Percentiles rank a stretch among this genome's conserved stretches.
These are phyloP conservation scores for Cosmia pyralina DNA, from an alignment of 2,888 invertebrate species.

Conservation along the genomic window DNA sequence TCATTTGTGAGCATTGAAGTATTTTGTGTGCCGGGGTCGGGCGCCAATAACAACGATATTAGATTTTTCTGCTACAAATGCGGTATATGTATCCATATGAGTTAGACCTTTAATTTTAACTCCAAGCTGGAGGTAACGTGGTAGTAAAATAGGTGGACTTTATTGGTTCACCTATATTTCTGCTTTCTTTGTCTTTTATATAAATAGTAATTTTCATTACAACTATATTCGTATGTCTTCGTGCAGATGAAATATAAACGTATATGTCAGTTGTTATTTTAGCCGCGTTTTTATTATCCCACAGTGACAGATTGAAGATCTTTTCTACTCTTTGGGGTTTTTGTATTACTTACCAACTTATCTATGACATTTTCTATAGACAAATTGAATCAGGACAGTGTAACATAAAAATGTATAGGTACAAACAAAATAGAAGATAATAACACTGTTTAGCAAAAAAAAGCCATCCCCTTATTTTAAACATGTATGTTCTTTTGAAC, in stretches of 20 bases:
- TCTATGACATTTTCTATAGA: slow-evolving; percentile 36
- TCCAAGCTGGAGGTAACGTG: slow-evolving; percentile 25
- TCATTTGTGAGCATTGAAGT: slow-evolving; percentile 61
- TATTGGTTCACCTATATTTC: slow-evolving; percentile 14
- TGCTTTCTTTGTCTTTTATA: background rate
- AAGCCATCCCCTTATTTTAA: background rate
- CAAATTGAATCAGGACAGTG: slow-evolving; percentile 45
- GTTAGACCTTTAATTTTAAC: slow-evolving; percentile 53
- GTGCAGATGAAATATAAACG: slow-evolving; percentile 29
- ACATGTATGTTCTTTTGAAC: too few relatives aligned
- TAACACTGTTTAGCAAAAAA: background rate
- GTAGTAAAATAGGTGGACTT: slow-evolving; percentile 38
- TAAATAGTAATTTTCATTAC: background rate
- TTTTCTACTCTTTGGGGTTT: slow-evolving; percentile 41
- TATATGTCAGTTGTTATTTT: slow-evolving; percentile 32
- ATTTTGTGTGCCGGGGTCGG: slow-evolving; percentile 54
- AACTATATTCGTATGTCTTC: background rate
- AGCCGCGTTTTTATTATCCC: slow-evolving; percentile 53
- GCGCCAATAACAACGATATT: slow-evolving; percentile 62
- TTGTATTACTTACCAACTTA: slow-evolving; percentile 48
- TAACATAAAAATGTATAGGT: background rate
- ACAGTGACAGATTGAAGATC: slow-evolving; percentile 56
- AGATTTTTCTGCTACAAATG: slow-evolving; percentile 53
- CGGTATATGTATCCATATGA: slow-evolving; percentile 42
- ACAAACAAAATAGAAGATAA: background rate